Percentiles rank a stretch among this genome's conserved stretches.
Evolutionary conservation across 2,113 vertebrate species (phyloP).

Genomic region (Ptilorrhoa leucosticta): DNA sequence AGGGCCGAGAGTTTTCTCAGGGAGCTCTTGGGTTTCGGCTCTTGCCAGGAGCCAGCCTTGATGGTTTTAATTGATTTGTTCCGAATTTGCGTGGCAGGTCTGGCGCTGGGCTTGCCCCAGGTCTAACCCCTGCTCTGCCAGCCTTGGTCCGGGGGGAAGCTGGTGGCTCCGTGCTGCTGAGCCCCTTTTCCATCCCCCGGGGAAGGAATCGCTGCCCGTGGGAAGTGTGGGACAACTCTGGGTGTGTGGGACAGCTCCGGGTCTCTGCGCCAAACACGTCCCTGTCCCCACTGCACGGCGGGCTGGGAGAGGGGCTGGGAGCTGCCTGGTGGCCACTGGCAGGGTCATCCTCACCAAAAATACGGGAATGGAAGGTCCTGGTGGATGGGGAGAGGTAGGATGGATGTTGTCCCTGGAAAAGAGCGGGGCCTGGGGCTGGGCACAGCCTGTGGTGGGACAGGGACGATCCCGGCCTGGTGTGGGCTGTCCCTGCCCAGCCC

Average conservation of each 20-base stretch:
- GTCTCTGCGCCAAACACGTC: fast-evolving
- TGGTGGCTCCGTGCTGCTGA: fast-evolving
- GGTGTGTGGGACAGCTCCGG: neutral
- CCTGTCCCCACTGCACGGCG: neutral
- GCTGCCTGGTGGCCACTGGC: neutral
- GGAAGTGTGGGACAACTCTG: neutral
- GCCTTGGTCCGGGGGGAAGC: fast-evolving
- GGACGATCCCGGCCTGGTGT: fast-evolving
- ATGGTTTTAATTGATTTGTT: fast-evolving
- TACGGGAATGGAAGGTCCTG: fast-evolving
- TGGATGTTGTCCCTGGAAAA: neutral
- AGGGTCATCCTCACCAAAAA: neutral
- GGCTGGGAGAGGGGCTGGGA: neutral
- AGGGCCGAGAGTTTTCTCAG: neutral
- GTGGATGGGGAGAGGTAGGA: neutral
- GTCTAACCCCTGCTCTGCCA: fast-evolving
- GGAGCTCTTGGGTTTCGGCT: neutral
- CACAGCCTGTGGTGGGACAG: fast-evolving
- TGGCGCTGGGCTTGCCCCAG: neutral
- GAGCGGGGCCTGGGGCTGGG: neutral
- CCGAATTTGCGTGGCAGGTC: neutral
- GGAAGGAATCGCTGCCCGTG: fast-evolving
- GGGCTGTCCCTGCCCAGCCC: neutral
- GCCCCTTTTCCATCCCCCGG: neutral
- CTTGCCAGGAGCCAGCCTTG: neutral